Evolutionary conservation across 2,888 invertebrate genomes (phyloP), one percentile per base, ranked within the genome.

Genomic region (Chaetogeoica ovagalla): DNA sequence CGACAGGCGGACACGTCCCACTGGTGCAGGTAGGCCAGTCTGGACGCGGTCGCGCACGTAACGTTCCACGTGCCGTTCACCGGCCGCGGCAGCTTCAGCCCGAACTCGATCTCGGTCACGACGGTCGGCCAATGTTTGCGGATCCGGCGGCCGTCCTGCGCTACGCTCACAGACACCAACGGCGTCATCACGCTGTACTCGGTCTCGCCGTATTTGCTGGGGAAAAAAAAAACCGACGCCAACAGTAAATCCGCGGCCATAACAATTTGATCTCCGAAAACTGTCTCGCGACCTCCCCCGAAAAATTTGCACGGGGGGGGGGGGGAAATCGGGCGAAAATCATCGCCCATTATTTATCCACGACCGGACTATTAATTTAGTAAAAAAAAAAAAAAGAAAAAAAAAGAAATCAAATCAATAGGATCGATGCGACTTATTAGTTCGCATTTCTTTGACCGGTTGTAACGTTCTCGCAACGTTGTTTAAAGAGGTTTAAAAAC

Each of bases 121-220:
- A 79, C 59, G 19, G 63, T 59, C 60, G 71, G 81, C 68, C 68
- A 72, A 19, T 43, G 17, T 55, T 71, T 68, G 62, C 57, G 72
- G 73, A 63, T 75, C 23, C 72, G 55, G 17, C 23, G 68, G 15
- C 72, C 71, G 30, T 76, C 75, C n/a, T 65, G 72, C 39, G 81
- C 70, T 23, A 81, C 23, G 23, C 59, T 62, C 1, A 82, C 81
- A 5, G 76, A 60, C n/a, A 88, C 86, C 13, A 89, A 88, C 82
- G 89, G 89, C 0, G 92, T 92, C 81, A 90, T 89, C 75, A 91
- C 87, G 84, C 89, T 88, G 86, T 91, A 91, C 85, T 91, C 90
- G 84, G 91, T 86, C 85, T 91, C 91, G n/a, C 89, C 89, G 0
- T 91, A 91, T 84, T 89, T 90, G 85, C 91, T 92, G 85, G n/a